Evolutionary conservation across 2,888 invertebrate genomes (phyloP).

Genomic region (Heteromurus nitidus): DNA sequence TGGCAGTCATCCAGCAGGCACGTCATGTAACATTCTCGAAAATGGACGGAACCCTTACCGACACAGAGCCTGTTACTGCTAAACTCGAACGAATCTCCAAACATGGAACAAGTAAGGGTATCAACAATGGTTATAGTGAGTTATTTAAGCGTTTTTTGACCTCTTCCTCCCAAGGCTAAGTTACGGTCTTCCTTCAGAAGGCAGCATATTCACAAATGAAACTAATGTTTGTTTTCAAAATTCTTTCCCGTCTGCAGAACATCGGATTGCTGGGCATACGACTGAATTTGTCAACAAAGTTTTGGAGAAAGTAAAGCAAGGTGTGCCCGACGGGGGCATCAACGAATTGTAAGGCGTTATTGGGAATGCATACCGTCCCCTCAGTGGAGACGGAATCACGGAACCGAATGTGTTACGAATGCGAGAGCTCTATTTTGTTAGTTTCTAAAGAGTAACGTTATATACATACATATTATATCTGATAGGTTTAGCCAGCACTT

Average conservation of each 20-base stretch:
- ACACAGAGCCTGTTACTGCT: constrained; percentile 80
- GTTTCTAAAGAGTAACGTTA: background rate
- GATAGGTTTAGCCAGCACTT: no score
- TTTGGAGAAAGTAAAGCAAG: constrained; percentile 88
- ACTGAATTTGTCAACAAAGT: constrained; percentile 96
- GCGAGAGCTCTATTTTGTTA: constrained; percentile 50
- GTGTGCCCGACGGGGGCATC: constrained; percentile 86
- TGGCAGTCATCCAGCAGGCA: constrained; percentile 85
- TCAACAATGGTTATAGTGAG: constrained; percentile 54
- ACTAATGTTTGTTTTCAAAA: constrained; percentile 65
- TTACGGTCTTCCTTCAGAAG: constrained; percentile 23
- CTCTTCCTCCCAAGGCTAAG: background rate
- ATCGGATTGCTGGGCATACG: constrained; percentile 91
- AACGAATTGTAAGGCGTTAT: constrained; percentile 82
- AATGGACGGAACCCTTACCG: constrained; percentile 79
- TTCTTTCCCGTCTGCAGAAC: constrained; percentile 79
- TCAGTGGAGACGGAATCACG: background rate
- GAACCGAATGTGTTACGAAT: constrained; percentile 25
- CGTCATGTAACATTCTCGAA: constrained; percentile 85
- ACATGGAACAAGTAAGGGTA: constrained; percentile 83
- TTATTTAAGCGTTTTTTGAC: constrained; percentile 60
- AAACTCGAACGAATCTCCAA: constrained; percentile 84
- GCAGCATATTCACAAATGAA: constrained; percentile 1
- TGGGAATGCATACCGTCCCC: background rate
- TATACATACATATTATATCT: no score